phyloP scores from a whole-genome alignment of 1,140 invertebrate genomes.

The Trichoplusia ni region DNA sequence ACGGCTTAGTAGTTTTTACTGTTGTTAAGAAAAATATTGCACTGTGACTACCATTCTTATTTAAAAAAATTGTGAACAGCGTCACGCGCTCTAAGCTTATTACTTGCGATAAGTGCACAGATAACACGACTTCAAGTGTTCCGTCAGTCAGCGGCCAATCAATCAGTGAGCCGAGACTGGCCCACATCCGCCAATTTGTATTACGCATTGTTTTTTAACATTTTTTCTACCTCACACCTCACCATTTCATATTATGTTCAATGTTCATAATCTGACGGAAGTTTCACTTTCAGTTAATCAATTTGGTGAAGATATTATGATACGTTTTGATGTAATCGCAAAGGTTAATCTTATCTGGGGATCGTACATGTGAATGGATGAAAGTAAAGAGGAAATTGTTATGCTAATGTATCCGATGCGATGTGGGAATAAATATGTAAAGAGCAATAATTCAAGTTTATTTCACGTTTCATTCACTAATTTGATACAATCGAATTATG shows the following conservation, averaged over 20 bases:
- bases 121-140: constrained; percentile 11
- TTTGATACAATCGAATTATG: no score
- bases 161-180: constrained; percentile 17
- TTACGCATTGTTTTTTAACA: background rate
- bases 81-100: background rate
- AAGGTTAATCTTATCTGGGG: constrained; percentile 16
- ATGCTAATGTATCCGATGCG: constrained; percentile 14
- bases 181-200: constrained; percentile 24
- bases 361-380: background rate
- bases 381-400: constrained; percentile 25
- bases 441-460: no score
- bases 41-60: no score
- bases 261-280: background rate
- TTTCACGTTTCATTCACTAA: no score
- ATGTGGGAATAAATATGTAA: background rate
- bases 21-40: no score
- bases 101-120: background rate
- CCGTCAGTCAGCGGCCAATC: constrained; percentile 8
- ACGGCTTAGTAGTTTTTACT: no score
- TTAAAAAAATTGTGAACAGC: background rate
- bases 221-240: background rate
- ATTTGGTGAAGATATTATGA: background rate
- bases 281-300: constrained; percentile 3
- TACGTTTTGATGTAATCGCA: background rate
- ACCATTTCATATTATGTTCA: constrained; percentile 10